Conservation (phyloP, 1,140 invertebrate genomes). For the Hyles vespertilio region DNA sequence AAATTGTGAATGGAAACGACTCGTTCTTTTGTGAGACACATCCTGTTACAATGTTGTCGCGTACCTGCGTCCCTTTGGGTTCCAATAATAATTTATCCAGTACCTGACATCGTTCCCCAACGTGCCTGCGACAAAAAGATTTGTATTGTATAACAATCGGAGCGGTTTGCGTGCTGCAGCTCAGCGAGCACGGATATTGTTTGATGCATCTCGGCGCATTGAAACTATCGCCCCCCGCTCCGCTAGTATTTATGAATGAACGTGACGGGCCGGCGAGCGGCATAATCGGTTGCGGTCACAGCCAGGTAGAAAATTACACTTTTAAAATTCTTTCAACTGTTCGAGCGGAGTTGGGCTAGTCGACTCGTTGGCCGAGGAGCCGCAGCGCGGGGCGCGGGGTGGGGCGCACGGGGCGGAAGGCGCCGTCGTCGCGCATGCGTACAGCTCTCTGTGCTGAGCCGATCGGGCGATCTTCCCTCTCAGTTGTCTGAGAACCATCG, state of each 20-base stretch:
- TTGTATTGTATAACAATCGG: constrained; percentile 54
- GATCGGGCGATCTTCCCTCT: constrained; percentile 53
- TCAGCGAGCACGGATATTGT: constrained; percentile 42
- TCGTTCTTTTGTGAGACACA: constrained; percentile 37
- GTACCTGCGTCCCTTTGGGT: constrained; percentile 44
- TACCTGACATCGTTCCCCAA: constrained; percentile 50
- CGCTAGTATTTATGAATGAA: constrained; percentile 71
- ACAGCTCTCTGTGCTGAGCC: constrained; percentile 46
- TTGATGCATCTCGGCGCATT: constrained; percentile 43
- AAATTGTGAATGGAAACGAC: constrained; percentile 7
- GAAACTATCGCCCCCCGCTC: constrained; percentile 38
- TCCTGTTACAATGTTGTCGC: constrained; percentile 56
- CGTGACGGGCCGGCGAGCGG: constrained; percentile 56
- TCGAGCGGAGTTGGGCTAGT: constrained; percentile 48
- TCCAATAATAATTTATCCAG: constrained; percentile 58
- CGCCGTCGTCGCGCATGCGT: constrained; percentile 55
- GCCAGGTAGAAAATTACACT: constrained; percentile 73
- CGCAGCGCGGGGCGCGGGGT: constrained; percentile 65
- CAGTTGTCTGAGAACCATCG: constrained; percentile 59
- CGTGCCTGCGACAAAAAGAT: constrained; percentile 56
- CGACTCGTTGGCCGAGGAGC: constrained; percentile 56
- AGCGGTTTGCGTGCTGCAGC: constrained; percentile 42
- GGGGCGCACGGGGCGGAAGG: constrained; percentile 52
- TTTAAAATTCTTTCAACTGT: constrained; percentile 71
- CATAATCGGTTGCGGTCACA: constrained; percentile 54